A percentile compares a stretch with the other conserved stretches of the same genome.
phyloP scores from a whole-genome alignment of 92 coral and sea anemone genomes.

The Paramuricea clavata region DNA sequence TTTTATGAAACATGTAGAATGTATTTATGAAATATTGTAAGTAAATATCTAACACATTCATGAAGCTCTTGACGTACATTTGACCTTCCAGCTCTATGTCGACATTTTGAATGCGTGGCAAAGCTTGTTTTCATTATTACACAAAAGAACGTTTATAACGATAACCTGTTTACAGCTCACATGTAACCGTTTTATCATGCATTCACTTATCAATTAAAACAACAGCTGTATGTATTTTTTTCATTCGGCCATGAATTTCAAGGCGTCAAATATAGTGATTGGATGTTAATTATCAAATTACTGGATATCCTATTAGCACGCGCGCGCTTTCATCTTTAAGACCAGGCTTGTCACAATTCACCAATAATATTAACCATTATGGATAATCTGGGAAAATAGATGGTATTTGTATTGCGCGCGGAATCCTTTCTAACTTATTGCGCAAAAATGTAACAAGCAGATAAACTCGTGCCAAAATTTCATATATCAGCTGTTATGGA shows the following conservation, averaged over 20 bases:
- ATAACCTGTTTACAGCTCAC: slow-evolving; percentile 14
- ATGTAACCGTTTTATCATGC: not conserved
- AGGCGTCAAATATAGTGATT: slow-evolving; percentile 5
- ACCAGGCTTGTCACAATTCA: not conserved
- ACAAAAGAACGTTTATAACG: slow-evolving; percentile 22
- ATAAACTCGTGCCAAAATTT: slow-evolving; percentile 13
- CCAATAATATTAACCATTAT: not conserved
- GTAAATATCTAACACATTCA: not conserved
- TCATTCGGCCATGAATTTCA: slow-evolving; percentile 6
- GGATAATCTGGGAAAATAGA: not conserved
- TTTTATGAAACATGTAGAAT: not conserved
- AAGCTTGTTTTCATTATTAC: not conserved
- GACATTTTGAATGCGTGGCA: not conserved
- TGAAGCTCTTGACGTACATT: not conserved
- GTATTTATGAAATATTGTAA: slow-evolving; percentile 10
- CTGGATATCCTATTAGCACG: slow-evolving; percentile 19
- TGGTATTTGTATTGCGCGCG: not conserved
- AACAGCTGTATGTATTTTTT: slow-evolving; percentile 35
- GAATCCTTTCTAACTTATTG: not conserved
- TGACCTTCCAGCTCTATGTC: not conserved
- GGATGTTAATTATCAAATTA: slow-evolving; percentile 17
- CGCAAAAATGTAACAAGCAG: not conserved
- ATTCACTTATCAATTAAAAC: slow-evolving; percentile 20
- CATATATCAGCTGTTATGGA: slow-evolving; percentile 2
- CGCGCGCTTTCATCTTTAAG: slow-evolving; percentile 6